Base-by-base conservation (phyloP, 2,888 invertebrate species). In the Papilio elwesi region DNA sequence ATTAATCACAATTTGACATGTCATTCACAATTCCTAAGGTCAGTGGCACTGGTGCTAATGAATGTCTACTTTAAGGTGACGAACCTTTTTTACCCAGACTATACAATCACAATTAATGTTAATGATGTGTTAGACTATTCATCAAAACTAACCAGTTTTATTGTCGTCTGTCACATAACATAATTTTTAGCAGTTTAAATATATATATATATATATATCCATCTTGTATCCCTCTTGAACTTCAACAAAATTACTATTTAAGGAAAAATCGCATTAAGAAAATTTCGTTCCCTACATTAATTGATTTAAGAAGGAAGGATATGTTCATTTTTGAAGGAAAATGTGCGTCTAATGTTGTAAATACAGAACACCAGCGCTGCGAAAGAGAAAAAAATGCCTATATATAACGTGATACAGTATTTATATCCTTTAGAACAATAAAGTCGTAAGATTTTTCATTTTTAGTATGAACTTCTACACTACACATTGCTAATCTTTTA, bases 221-320 rank as follows among this genome's bases (percentile, higher is more conserved):
- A 8, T 15, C 4, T 5, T 9, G 0, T 53, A 9, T 53, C n/a
- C n/a, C 59, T 38, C 38, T 59, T 59, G n/a, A 59, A 59, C 59
- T n/a, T 62, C 9, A 62, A 62, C 38, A 59, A 43, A 62, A n/a
- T 43, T 43, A 64, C 48, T 64, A 64, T 49, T 64, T 48, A 9
- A 63, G 5, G 47, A 16, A 62, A 62, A 47, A 47, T n/a, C 8
- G 13, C 11, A 16, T 43, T 48, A 48, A 48, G 48, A 63, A 64
- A 64, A 64, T 48, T 48, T 62, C 48, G 8, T 16, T 48, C 64
- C 8, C 11, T 11, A 63, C 47, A 47, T 7, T 4, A 12, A 16
- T 49, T 26, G 13, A 49, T 26, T 64, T 7, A 48, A 64, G 8
- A 49, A 13, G 48, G 7, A 48, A 64, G 13, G 16, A 13, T 64